phyloP scores from a whole-genome alignment of 2,113 vertebrate species.

The Leptobrachium ailaonicum region DNA sequence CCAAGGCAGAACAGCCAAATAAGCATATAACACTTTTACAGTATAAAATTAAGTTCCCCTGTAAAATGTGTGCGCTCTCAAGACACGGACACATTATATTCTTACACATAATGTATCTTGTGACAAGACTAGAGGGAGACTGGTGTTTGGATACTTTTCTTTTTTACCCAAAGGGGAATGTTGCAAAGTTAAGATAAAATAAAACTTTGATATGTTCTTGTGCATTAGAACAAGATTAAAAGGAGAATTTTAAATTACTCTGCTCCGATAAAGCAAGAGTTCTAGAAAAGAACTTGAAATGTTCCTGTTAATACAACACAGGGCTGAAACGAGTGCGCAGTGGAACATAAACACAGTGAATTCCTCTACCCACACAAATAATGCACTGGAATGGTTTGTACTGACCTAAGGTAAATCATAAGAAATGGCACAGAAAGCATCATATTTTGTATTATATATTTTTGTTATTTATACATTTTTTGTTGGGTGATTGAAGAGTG shows the following conservation, averaged over 20 bases:
- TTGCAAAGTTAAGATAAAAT: background rate
- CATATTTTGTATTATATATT: no score
- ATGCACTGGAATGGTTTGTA: no score
- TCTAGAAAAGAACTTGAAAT: background rate
- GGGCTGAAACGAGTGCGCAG: no score
- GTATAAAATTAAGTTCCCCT: constrained; percentile 48
- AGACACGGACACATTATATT: constrained; percentile 38
- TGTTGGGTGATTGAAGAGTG: no score
- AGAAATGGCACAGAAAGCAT: no score
- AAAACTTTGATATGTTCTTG: background rate
- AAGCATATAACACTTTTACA: constrained; percentile 50
- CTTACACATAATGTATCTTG: constrained; percentile 30
- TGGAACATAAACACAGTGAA: no score
- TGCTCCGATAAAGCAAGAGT: background rate
- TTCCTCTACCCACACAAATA: no score
- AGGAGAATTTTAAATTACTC: background rate
- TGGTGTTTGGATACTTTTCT: constrained; percentile 16
- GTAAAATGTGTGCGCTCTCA: constrained; percentile 31
- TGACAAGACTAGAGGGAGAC: constrained; percentile 2
- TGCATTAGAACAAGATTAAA: constrained; percentile 1
- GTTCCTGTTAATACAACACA: background rate
- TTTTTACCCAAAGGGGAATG: constrained; percentile 14
- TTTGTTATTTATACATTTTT: no score
- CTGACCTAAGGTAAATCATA: no score
- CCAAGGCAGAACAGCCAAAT: constrained; percentile 45